Base-by-base conservation (phyloP, 2,888 invertebrate genomes). In the Blastobasis lacticolella region DNA sequence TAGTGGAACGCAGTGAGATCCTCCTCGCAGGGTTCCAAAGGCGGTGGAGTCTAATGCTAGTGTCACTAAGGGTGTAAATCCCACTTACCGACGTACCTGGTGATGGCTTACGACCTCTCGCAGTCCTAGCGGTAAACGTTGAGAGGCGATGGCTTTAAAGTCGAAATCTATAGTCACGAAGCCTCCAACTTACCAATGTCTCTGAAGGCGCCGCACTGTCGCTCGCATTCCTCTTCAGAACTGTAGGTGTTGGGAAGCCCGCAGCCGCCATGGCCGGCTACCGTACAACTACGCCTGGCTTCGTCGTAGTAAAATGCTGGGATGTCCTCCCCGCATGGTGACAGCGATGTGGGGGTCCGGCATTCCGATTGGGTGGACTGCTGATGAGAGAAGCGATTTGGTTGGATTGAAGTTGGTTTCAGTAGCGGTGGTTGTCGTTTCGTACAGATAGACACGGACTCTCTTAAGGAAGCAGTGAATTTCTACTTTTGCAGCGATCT, bases 271-370 rank as follows among this genome's bases (percentile, higher is more conserved):
- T 73, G 60, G 37, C 46, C 53, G 5, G 69, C 44, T 92, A 92
- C 10, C 90, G 91, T 63, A 67, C 95, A 95, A 9, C 75, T 75
- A 42, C 88, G 77, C 1, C 71, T 74, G 0, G 73, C 73, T 0
- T 81, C 71, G 71, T 97, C 93, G 73, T 92, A 97, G 84, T 92
- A 95, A 90, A 92, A 97, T 3, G 91, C 90, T 0, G 91, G 89
- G 36, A 91, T 79, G 54, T 89, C 89, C 8, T 89, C 90, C 8
- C 90, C 89, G 67, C 96, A 97, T 10, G 93, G 91, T 3, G 92
- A 93, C 46, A 91, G 76, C 42, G 94, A 93, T 0, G 88, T 80
- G 0, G 92, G 91, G 43, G 90, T 89, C 37, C 78, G 81, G 63
- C 95, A 95, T 61, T 91, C 89, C 38, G 64, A 65, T 0, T 57